Evolutionary conservation across 2,888 invertebrate species (phyloP).

Genomic region (Scotopteryx bipunctaria): DNA sequence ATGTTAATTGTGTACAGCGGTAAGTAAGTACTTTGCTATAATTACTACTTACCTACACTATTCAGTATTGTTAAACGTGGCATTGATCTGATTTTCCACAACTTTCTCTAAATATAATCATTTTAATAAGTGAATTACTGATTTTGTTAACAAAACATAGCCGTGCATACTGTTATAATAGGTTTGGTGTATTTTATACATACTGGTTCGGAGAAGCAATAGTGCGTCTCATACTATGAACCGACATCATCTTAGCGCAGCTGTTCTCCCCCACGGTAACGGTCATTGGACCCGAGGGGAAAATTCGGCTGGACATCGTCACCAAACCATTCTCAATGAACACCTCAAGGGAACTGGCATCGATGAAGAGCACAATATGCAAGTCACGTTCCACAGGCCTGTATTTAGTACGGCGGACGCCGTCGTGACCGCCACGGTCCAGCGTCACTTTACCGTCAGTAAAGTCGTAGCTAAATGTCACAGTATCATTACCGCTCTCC

Average conservation of each 20-base stretch:
- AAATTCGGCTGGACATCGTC: constrained; percentile 63
- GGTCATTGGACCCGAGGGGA: constrained; percentile 45
- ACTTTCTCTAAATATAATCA: no score
- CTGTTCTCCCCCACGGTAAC: constrained; percentile 48
- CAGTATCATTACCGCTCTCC: constrained; percentile 34
- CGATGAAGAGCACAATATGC: constrained; percentile 52
- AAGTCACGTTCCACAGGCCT: constrained; percentile 43
- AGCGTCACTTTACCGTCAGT: constrained; percentile 49
- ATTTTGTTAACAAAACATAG: no score
- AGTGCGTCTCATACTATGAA: constrained; percentile 49
- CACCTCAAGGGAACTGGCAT: constrained; percentile 64
- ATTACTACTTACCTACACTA: no score
- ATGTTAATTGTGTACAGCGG: no score
- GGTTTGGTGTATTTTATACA: not conserved
- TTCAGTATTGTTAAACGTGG: no score
- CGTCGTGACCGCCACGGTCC: constrained; percentile 63
- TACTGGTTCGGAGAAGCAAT: constrained; percentile 19
- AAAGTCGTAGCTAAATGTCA: constrained; percentile 53
- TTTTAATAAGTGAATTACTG: no score
- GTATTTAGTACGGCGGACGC: constrained; percentile 59
- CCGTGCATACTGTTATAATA: no score
- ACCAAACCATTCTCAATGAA: constrained; percentile 62
- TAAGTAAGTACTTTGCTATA: no score
- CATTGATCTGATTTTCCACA: no score
- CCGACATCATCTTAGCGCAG: constrained; percentile 38